Conservation (phyloP, 2,113 vertebrate species). For the Mobula birostris region DNA sequence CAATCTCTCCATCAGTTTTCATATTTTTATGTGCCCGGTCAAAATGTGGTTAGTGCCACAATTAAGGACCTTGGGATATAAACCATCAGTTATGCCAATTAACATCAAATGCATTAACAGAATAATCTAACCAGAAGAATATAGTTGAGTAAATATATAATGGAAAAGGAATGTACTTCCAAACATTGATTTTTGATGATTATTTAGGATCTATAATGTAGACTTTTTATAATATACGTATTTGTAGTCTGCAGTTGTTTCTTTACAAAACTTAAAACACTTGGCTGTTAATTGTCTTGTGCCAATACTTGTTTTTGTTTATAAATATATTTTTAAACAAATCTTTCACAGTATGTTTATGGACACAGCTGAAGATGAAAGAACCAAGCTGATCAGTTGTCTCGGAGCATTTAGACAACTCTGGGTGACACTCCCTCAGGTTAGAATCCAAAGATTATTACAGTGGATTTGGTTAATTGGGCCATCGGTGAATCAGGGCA, state of each 20-base stretch:
- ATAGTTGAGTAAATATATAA: not conserved
- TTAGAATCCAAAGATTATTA: slow-evolving; percentile 45
- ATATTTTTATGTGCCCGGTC: not conserved
- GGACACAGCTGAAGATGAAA: slow-evolving; percentile 92
- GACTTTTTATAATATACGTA: not conserved
- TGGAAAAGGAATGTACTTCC: not conserved
- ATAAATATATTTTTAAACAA: slow-evolving; percentile 8
- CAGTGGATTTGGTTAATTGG: too few species aligned
- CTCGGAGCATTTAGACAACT: slow-evolving; percentile 87
- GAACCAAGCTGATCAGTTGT: slow-evolving; percentile 88
- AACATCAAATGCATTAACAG: not conserved
- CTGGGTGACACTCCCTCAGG: slow-evolving; percentile 88
- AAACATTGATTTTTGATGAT: not conserved
- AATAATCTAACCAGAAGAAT: not conserved
- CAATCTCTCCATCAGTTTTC: not conserved
- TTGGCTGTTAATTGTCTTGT: not conserved
- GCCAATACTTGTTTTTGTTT: not conserved
- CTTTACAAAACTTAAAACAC: not conserved
- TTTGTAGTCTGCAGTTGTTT: not conserved
- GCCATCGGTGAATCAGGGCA: too few species aligned
- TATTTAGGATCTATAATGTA: not conserved
- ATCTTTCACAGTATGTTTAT: slow-evolving; percentile 81
- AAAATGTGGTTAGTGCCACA: not conserved
- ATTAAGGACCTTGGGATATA: not conserved
- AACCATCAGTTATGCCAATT: not conserved